phyloP scores from a whole-genome alignment of 2,113 vertebrate genomes.

The Thunnus maccoyii region DNA sequence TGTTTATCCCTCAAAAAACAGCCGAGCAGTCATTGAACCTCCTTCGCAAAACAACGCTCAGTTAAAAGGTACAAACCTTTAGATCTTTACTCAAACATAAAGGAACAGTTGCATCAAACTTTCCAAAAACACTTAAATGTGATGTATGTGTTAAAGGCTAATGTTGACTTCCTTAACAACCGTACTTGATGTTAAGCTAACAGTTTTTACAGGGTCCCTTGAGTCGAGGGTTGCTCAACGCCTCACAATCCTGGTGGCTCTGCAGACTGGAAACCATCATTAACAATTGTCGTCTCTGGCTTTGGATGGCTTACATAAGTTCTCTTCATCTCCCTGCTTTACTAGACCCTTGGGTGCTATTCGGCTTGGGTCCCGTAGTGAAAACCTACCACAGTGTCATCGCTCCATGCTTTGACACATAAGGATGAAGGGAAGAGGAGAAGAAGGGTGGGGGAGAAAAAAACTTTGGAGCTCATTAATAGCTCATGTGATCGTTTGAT shows the following conservation, averaged over 20 bases:
- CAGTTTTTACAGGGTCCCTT: constrained; percentile 67
- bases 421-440: background rate
- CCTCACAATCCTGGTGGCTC: constrained; percentile 39
- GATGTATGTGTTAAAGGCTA: constrained; percentile 59
- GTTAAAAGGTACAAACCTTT: constrained; percentile 61
- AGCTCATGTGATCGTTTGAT: constrained; percentile 20
- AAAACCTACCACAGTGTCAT: constrained; percentile 52
- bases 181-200: constrained; percentile 65
- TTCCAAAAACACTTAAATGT: constrained; percentile 74
- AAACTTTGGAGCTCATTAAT: constrained; percentile 7
- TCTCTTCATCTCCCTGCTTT: constrained; percentile 53
- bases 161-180: constrained; percentile 70
- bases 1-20: constrained; percentile 66
- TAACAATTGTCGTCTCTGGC: constrained; percentile 38
- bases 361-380: background rate
- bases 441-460: background rate
- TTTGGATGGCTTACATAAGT: constrained; percentile 24
- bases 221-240: constrained; percentile 42
- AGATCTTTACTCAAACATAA: constrained; percentile 54
- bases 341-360: constrained; percentile 50
- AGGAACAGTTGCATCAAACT: constrained; percentile 53
- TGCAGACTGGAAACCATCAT: constrained; percentile 54
- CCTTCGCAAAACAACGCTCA: constrained; percentile 34
- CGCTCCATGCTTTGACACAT: constrained; percentile 34
- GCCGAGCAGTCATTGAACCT: constrained; percentile 43